Conservation (phyloP, 2,113 vertebrate genomes). For the Scomber japonicus region DNA sequence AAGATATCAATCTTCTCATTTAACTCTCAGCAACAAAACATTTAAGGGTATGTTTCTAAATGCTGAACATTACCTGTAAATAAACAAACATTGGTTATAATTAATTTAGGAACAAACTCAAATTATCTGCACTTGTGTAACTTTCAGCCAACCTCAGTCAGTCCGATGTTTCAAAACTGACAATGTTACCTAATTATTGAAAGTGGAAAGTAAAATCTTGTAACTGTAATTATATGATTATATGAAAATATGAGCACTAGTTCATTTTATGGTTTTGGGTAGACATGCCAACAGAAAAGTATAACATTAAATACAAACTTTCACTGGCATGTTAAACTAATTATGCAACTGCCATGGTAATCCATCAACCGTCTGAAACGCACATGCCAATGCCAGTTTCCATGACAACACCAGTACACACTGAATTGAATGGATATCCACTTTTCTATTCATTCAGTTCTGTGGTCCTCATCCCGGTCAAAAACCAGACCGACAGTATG, state of each 20-base stretch:
- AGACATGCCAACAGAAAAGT: not conserved
- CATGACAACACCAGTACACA: constrained; percentile 49
- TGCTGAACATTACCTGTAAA: too few species aligned
- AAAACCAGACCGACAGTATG: not conserved
- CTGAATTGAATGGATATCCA: constrained; percentile 36
- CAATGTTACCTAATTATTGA: not conserved
- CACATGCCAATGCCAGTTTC: constrained; percentile 39
- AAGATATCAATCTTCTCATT: too few species aligned
- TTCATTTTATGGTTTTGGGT: not conserved
- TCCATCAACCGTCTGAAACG: constrained; percentile 29
- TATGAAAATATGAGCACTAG: not conserved
- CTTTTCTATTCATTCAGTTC: constrained; percentile 55
- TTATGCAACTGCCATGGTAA: constrained; percentile 21
- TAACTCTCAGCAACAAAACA: too few species aligned
- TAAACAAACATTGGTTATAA: too few species aligned
- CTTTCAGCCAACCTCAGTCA: too few species aligned
- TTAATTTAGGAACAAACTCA: too few species aligned
- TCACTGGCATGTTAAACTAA: constrained; percentile 17
- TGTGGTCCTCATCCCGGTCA: constrained; percentile 15
- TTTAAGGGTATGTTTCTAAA: too few species aligned
- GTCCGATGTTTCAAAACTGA: not conserved
- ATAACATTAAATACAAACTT: not conserved
- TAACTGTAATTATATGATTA: not conserved
- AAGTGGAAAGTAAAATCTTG: not conserved
- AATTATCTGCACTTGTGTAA: too few species aligned